Evolutionary conservation across 1,140 invertebrate species (phyloP), one percentile per base, ranked within the genome.

Genomic region (Mamestra configurata): DNA sequence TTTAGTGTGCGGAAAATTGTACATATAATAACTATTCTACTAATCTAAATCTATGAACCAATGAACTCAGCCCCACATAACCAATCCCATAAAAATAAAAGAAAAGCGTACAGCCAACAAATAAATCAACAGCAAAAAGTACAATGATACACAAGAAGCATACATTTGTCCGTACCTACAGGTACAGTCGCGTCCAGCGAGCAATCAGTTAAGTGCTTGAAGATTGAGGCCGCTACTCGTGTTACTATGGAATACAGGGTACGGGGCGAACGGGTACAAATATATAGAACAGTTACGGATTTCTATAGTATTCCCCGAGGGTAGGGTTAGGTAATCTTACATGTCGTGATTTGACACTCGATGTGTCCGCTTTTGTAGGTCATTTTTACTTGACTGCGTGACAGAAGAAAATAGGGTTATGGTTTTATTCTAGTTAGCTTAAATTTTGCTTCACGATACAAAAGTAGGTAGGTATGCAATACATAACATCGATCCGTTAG

Each of bases 171-270:
- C 11, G 20, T 40, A 11, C 24, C 66, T 31, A 31, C 27, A 31
- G 27, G 27, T 70, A 70, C 66, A 70, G 66, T 70, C 40, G 40
- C 40, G 66, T 70, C 66, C 66, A 70, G 22, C 40, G 5, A 49
- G 66, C 66, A 70, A 70, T 70, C 66, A 70, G 66, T 70, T 70
- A 70, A 70, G 66, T 70, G 66, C 66, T 70, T 49, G 13, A 27
- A 70, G 66, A 70, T 70, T 70, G 66, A 70, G 66, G 66, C 11
- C 40, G 22, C 20, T 68, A 43, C 37, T 22, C n/a, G 35, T 70
- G 66, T 70, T 70, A n/a, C 66, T 70, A 70, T 70, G 66, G 37
- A 13, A 49, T 24, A 43, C 11, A n/a, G 61, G 35, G 6, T 37
- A 64, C 61, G 31, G 35, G 59, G 59, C 35, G 7, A 37, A 10